phyloP scores from a whole-genome alignment of 2,113 vertebrate species.

The Nipponia nippon region DNA sequence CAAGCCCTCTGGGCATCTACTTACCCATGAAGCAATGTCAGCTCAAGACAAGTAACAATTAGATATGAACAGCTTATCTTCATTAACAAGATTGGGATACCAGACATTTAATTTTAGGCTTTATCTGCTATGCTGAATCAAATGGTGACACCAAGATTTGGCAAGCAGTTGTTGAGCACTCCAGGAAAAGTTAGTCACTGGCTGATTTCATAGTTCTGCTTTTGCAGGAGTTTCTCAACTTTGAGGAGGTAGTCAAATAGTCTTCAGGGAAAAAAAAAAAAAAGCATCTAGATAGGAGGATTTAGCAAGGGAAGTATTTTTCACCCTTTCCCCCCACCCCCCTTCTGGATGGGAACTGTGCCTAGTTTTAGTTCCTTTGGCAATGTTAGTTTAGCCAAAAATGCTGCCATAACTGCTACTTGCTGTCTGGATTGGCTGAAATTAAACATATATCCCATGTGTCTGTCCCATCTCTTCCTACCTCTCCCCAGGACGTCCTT shows the following conservation, averaged over 20 bases:
- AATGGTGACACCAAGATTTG: background rate
- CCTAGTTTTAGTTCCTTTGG: background rate
- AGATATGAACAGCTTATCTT: background rate
- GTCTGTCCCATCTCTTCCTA: background rate
- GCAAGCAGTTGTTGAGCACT: background rate
- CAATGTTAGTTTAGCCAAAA: background rate
- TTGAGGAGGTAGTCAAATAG: background rate
- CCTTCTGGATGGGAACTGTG: background rate
- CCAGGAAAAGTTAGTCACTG: background rate
- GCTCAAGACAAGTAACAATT: background rate
- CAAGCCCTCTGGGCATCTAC: background rate
- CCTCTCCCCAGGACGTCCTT: background rate
- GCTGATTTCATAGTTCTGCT: background rate
- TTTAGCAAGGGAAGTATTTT: background rate
- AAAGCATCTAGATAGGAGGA: background rate
- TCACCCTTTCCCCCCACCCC: background rate
- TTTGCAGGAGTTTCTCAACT: background rate
- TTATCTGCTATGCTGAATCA: background rate
- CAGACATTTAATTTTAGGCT: background rate
- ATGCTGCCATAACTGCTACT: background rate
- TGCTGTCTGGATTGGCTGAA: background rate
- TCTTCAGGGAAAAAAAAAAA: background rate
- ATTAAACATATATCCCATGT: fast-evolving
- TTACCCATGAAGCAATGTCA: background rate
- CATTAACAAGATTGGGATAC: background rate